phyloP scores from a whole-genome alignment of 2,888 invertebrate genomes.

The Kuschelorhynchus macadamiae region DNA sequence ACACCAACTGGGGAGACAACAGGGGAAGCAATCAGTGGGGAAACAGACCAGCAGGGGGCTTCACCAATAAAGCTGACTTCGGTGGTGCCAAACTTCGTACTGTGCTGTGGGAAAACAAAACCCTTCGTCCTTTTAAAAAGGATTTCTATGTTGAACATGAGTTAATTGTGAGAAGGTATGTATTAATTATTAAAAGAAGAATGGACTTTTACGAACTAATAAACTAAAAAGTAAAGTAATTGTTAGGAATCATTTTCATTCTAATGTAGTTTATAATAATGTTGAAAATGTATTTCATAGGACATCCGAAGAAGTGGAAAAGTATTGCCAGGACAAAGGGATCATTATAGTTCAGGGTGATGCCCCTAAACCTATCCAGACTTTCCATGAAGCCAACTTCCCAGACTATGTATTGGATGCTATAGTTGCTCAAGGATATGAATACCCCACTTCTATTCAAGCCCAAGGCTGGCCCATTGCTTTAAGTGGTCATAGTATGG shows the following conservation, averaged over 20 bases:
- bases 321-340: slow-evolving; percentile 82
- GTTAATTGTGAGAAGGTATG: slow-evolving; percentile 73
- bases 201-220: too few species aligned
- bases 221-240: too few species aligned
- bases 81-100: slow-evolving; percentile 21
- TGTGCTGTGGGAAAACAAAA: slow-evolving; percentile 80
- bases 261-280: too few species aligned
- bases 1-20: slow-evolving; percentile 10
- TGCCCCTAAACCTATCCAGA: slow-evolving; percentile 81
- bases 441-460: slow-evolving; percentile 86
- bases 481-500: slow-evolving; percentile 85
- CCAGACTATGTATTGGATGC: slow-evolving; percentile 83
- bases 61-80: neutral
- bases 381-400: slow-evolving; percentile 85
- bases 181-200: too few species aligned
- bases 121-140: slow-evolving; percentile 85
- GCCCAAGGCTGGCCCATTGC: slow-evolving; percentile 92
- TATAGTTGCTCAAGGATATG: slow-evolving; percentile 82
- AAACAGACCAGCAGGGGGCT: slow-evolving; percentile 43
- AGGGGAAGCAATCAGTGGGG: neutral
- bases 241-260: too few species aligned
- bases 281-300: too few species aligned
- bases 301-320: slow-evolving; percentile 77
- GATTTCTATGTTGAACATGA: slow-evolving; percentile 85
- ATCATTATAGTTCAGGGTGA: slow-evolving; percentile 89